Base-by-base conservation (phyloP, 2,797 vertebrate genomes). In the Gymnoscopelus braueri region DNA sequence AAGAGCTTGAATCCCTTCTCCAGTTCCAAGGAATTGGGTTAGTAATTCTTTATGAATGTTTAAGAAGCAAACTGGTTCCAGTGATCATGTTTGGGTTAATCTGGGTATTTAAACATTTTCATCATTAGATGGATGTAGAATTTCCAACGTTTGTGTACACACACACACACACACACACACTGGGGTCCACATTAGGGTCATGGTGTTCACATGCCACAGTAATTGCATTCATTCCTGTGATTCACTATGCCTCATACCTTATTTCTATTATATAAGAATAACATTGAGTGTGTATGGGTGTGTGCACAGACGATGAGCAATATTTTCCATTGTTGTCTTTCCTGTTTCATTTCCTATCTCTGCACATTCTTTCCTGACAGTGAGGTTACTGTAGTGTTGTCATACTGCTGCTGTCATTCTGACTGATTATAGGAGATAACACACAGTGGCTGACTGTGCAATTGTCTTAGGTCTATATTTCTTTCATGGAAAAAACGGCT, bases 301-400 rank as follows among this genome's bases (percentile, higher is more conserved):
- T 50, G 69, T 60, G 26, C 14, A 5, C 50, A 32, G 8, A 24
- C 1, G 19, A 61, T 92, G 88, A 89, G 75, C 66, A 77, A 81
- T 85, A 89, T 13, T 91, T 92, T 92, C 91, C 90, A 87, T 78
- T 78, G 84, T 84, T 78, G 63, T 81, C 68, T 68, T 87, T 85
- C 77, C 84, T 84, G 82, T 85, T 79, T 84, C 71, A 60, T 79
- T 91, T 92, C 89, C 85, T 77, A 67, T 85, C 69, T 82, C 64
- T 67, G 44, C 75, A 54, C 72, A 84, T 83, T 89, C 76, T 67
- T 63, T 80, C 60, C 78, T 85, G 64, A 76, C 73, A 60, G 66
- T 50, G 49, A 15, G 13, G 35, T 54, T 60, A 68, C 77, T 53
- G 39, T 32, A 50, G 39, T 6, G 12, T 60, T 52, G 67, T 78